Evolutionary conservation across 2,888 invertebrate species (phyloP).

Genomic region (Drosophila ezoana): DNA sequence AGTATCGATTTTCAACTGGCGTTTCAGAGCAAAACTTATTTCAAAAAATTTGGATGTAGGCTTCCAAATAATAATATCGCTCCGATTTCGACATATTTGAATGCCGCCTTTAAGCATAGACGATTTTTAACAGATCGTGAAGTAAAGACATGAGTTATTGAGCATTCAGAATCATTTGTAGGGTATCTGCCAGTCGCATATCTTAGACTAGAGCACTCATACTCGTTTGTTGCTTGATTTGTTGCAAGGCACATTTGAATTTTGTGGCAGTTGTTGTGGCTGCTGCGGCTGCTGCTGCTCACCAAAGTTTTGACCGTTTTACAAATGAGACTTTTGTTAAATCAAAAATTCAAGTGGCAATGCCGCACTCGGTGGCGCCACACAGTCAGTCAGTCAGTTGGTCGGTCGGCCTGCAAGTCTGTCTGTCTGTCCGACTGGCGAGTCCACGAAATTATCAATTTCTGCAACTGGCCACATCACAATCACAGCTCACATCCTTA

Average conservation of each 20-base stretch:
- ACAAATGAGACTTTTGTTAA: slow-evolving; percentile 77
- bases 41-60: no score
- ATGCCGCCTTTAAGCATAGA: no score
- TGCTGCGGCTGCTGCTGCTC: slow-evolving; percentile 12
- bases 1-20: no score
- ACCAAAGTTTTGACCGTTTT: slow-evolving; percentile 59
- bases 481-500: slow-evolving; percentile 40
- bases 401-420: slow-evolving; percentile 10
- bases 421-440: slow-evolving; percentile 4
- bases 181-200: slow-evolving; percentile 10
- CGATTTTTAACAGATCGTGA: no score
- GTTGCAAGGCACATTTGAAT: slow-evolving; percentile 52
- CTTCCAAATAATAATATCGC: no score
- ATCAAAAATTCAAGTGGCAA: slow-evolving; percentile 79
- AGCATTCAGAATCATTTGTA: neutral
- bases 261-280: slow-evolving; percentile 26
- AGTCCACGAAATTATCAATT: slow-evolving; percentile 71
- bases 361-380: slow-evolving; percentile 76
- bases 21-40: no score
- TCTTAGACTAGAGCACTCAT: neutral
- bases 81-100: no score
- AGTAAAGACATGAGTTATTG: no score
- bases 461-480: slow-evolving; percentile 40
- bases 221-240: slow-evolving; percentile 28
- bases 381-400: slow-evolving; percentile 40